Percentiles rank a stretch among this genome's conserved stretches.
These are phyloP conservation scores for Eulemur rubriventer DNA, from an alignment of 2,797 vertebrate species.

Conservation along the genomic window DNA sequence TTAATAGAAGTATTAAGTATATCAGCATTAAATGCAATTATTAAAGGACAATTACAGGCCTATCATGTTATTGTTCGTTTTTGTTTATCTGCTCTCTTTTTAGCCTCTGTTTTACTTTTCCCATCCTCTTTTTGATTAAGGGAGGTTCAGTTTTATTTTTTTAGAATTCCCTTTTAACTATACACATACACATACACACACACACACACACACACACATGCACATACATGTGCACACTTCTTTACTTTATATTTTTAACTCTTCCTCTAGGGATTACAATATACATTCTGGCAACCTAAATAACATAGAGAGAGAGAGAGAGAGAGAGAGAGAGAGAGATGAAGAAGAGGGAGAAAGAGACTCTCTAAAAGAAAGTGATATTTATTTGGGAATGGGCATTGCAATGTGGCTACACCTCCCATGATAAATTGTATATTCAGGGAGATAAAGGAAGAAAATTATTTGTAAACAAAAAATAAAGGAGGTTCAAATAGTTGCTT, in stretches of 20 bases:
- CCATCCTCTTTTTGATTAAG: not conserved
- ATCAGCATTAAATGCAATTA: not conserved
- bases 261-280: not conserved
- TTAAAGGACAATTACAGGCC: not conserved
- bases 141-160: not conserved
- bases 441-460: not conserved
- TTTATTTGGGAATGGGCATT: not conserved
- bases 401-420: not conserved
- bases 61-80: not conserved
- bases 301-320: not conserved
- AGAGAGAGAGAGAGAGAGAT: no score
- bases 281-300: not conserved
- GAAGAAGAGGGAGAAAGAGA: not conserved
- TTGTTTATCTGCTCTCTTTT: not conserved
- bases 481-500: not conserved
- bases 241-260: not conserved
- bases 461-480: not conserved
- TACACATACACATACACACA: not conserved
- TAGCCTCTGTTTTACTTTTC: not conserved
- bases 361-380: not conserved
- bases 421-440: not conserved
- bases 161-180: not conserved
- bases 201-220: not conserved
- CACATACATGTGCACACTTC: not conserved
- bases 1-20: not conserved